phyloP scores from a whole-genome alignment of 2,113 vertebrate genomes.

The Cyphomyrus discorhynchus region DNA sequence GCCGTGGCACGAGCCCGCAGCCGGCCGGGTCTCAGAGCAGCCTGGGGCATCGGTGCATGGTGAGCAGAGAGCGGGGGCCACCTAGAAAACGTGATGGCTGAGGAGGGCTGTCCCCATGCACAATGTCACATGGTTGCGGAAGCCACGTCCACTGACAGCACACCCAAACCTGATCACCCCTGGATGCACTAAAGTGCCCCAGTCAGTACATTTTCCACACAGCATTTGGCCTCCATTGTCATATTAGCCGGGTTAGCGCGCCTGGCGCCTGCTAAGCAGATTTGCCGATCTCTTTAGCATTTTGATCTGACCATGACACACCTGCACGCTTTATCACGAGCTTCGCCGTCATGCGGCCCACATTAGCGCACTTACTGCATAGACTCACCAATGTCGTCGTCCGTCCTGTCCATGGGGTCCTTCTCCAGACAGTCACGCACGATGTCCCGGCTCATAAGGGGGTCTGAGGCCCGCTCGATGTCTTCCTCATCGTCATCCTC shows the following conservation, averaged over 20 bases:
- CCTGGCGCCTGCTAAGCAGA: background rate
- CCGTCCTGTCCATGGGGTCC: slow-evolving; percentile 93
- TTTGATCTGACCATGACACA: background rate
- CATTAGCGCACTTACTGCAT: background rate
- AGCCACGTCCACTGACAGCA: background rate
- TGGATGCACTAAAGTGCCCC: background rate
- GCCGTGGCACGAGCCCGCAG: too few species aligned
- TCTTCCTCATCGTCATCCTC: slow-evolving; percentile 98
- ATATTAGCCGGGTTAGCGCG: background rate
- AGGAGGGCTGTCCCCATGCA: background rate
- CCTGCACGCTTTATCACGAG: too few species aligned
- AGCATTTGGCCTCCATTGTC: background rate
- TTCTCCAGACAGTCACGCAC: slow-evolving; percentile 97
- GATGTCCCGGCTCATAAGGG: slow-evolving; percentile 94
- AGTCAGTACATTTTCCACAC: background rate
- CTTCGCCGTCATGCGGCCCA: background rate
- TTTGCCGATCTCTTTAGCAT: background rate
- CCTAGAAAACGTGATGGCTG: background rate
- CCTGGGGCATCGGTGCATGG: background rate
- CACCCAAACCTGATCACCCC: background rate
- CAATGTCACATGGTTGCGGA: background rate
- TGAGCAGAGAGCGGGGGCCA: background rate
- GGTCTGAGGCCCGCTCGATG: slow-evolving; percentile 89
- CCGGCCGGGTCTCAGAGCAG: background rate
- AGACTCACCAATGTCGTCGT: slow-evolving; percentile 90